Evolutionary conservation across 2,797 vertebrate species (phyloP), one percentile per base, ranked within the genome.

Genomic region (Discoglossus pictus): DNA sequence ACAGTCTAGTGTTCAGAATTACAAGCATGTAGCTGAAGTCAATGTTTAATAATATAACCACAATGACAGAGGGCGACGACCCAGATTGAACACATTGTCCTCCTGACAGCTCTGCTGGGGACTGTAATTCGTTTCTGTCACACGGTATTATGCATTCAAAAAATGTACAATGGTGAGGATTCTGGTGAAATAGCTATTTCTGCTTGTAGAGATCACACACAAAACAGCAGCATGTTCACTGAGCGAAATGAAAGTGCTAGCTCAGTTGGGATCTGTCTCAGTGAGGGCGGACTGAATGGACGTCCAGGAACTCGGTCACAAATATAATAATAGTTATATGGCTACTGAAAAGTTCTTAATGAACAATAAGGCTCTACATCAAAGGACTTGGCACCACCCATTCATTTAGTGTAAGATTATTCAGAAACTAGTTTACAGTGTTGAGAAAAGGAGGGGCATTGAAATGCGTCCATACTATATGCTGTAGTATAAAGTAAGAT

Each of bases 101-200:
- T 61, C 50, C 1, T 1, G 60, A 73, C 15, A 0, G 1, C 44
- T 73, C 59, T 20, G 34, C n/a, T 31, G 27, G 38, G 65, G 68
- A 68, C 70, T 61, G 70, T 58, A 70, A 70, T 70, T 70, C 68
- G 36, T 70, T 70, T 70, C 68, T 70, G 68, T 70, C 68, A 70
- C 68, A 58, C 60, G 52, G 35, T 63, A 63, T 63, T 70, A 70
- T 70, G 60, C 68, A 63, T 55, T 70, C 24, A 47, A 35, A 63
- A 63, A 70, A 70, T 56, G 44, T 70, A 63, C 68, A 70, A 70
- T 70, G 60, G 59, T 16, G 25, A 50, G 60, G 52, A 63, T 50
- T 63, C 60, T 56, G 60, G 60, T 17, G 68, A 51, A 63, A 42
- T 63, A 20, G 68, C 24, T 20, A n/a, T 50, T 42, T 27, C 23